Evolutionary conservation across 1,140 invertebrate species (phyloP), one percentile per base, ranked within the genome.

Genomic region (Scaptomyza hsui): DNA sequence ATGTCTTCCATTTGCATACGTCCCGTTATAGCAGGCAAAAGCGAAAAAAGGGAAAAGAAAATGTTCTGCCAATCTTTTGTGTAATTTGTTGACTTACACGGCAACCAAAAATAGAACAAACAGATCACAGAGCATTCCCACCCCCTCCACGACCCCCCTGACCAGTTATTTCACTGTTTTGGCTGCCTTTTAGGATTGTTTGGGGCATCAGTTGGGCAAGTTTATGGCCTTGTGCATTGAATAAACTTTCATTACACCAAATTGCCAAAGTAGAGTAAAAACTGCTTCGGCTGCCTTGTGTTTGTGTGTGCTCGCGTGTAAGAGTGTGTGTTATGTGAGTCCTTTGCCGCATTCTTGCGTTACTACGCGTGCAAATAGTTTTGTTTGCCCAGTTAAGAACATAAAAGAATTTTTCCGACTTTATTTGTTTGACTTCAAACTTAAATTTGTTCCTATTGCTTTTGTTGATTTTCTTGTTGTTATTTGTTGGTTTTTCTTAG

Each of bases 201-300:
- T 71, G 26, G 51, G 37, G 60, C 52, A 64, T 73, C 47, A 37
- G 62, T 29, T 57, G 72, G 45, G 35, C 68, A 69, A 77, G 65
- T 78, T 85, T 77, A 80, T 77, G 69, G 49, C 48, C 60, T 53
- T 64, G 69, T 73, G 71, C 68, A 70, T 78, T 69, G 75, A 62
- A 67, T 72, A 67, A 75, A 72, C 75, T 68, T 61, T 49, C 63
- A 63, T 69, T 51, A 73, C 53, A 68, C 24, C 63, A 55, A 72
- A 61, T 60, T 60, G 49, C 18, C 35, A 61, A 51, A 26, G 55
- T 10, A 26, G 48, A 44, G 37, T 71, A 44, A 64, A 64, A 65
- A 59, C 12, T 55, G 57, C 59, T 39, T 51, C 32, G 57, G 41
- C 62, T 35, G 13, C 3, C 21, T 13, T 24, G 35, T 24, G 18